Evolutionary conservation across 2,113 vertebrate species (phyloP).

Genomic region (Athene noctua): DNA sequence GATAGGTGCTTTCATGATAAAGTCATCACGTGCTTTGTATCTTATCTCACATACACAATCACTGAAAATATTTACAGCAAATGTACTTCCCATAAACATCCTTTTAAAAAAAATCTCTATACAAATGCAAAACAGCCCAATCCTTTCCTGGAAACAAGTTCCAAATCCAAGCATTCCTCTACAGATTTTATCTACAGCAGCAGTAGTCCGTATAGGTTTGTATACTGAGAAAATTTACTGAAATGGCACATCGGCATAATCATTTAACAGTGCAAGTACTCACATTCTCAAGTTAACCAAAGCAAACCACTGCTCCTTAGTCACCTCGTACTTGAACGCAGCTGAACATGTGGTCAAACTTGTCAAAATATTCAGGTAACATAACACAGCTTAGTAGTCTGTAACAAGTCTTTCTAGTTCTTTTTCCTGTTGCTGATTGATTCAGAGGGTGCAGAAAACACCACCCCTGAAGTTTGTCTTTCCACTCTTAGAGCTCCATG

Average conservation of each 20-base stretch:
- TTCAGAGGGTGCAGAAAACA: slow-evolving; percentile 31
- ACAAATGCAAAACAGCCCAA: not conserved
- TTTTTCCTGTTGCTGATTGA: slow-evolving; percentile 43
- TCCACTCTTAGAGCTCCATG: slow-evolving; percentile 13
- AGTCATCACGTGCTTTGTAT: not conserved
- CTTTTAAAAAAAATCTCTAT: not conserved
- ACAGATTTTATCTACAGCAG: not conserved
- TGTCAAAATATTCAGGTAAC: slow-evolving; percentile 6
- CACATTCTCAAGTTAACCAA: slow-evolving; percentile 33
- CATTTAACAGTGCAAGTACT: slow-evolving; percentile 51
- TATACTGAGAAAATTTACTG: not conserved
- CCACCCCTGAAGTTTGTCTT: slow-evolving; percentile 36
- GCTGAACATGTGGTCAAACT: slow-evolving; percentile 13
- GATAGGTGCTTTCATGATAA: not conserved
- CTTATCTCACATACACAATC: not conserved
- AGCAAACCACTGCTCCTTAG: slow-evolving; percentile 22
- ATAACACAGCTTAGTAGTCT: not conserved
- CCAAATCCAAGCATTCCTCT: not conserved
- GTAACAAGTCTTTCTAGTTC: slow-evolving; percentile 33
- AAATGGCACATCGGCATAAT: slow-evolving; percentile 14
- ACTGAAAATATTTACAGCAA: slow-evolving; percentile 14
- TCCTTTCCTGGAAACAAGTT: not conserved
- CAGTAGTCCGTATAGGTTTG: not conserved
- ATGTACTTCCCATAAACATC: not conserved
- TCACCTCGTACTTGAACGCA: slow-evolving; percentile 34